A percentile compares a stretch with the other conserved stretches of the same genome.
These are phyloP conservation scores for Liodrosophila aerea DNA, from an alignment of 2,888 invertebrate genomes.

Conservation along the genomic window DNA sequence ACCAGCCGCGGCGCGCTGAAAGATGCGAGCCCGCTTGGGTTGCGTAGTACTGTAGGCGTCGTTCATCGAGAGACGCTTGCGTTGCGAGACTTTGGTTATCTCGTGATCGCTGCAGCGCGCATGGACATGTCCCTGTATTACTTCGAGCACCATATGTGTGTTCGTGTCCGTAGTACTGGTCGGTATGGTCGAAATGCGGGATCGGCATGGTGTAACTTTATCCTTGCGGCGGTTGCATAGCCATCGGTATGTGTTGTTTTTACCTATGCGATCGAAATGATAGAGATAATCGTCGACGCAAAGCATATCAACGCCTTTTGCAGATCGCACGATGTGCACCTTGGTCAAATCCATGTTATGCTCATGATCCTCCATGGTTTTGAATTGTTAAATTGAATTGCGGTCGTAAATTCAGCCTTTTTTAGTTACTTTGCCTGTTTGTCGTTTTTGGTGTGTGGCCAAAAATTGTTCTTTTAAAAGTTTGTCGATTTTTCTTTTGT, in stretches of 20 bases:
- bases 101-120: constrained; percentile 72
- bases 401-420: constrained; percentile 57
- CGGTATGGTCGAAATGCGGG: constrained; percentile 71
- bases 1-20: constrained; percentile 56
- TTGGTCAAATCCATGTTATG: constrained; percentile 61
- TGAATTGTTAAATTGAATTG: constrained; percentile 27
- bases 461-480: constrained; percentile 65
- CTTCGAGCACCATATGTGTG: constrained; percentile 66
- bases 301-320: constrained; percentile 79
- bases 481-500: constrained; percentile 49
- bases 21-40: constrained; percentile 57
- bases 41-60: constrained; percentile 63
- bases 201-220: constrained; percentile 67
- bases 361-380: constrained; percentile 47
- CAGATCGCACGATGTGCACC: constrained; percentile 75
- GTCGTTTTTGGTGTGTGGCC: constrained; percentile 56
- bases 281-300: constrained; percentile 76
- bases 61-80: constrained; percentile 70
- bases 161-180: constrained; percentile 58
- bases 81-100: constrained; percentile 74
- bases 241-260: constrained; percentile 75
- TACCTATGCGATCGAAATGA: constrained; percentile 76
- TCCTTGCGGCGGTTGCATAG: constrained; percentile 77
- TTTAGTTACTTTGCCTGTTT: constrained; percentile 49
- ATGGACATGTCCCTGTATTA: constrained; percentile 68